phyloP scores from a whole-genome alignment of 2,113 vertebrate species.

The Chlorodrepanis virens region DNA sequence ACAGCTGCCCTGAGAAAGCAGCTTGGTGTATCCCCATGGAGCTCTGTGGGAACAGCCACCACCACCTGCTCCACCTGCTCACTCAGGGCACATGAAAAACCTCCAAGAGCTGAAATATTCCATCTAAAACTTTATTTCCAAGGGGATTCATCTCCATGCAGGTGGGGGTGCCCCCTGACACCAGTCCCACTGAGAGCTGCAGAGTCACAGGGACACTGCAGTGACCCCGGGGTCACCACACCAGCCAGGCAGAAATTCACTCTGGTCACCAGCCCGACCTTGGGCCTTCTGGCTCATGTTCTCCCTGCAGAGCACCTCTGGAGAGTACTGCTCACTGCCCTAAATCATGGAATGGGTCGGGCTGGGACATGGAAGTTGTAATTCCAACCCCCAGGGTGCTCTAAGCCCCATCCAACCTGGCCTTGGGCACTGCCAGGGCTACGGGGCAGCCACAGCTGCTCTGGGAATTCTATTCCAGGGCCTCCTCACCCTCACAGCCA shows the following conservation, averaged over 20 bases:
- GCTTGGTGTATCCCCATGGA: neutral
- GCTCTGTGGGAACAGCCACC: neutral
- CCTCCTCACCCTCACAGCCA: fast-evolving
- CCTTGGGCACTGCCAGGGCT: neutral
- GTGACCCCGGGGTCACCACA: neutral
- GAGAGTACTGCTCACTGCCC: neutral
- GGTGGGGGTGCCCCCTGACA: neutral
- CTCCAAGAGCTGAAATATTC: neutral
- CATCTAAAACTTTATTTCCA: neutral
- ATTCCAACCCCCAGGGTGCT: neutral
- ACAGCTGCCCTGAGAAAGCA: neutral
- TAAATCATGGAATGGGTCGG: neutral
- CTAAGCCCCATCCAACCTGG: fast-evolving
- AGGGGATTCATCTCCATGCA: neutral
- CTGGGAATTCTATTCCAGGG: neutral
- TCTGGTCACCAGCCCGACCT: neutral
- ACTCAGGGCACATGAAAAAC: neutral
- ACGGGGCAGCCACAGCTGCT: neutral
- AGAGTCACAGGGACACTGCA: fast-evolving
- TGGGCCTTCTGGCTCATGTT: fast-evolving
- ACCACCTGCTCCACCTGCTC: neutral
- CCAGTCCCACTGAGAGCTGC: neutral
- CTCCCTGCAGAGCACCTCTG: neutral
- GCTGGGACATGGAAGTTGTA: neutral
- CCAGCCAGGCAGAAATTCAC: neutral